Percentiles rank a stretch among this genome's conserved stretches.
Evolutionary conservation across 2,797 vertebrate species (phyloP).

Genomic region (Sebastes steindachneri): DNA sequence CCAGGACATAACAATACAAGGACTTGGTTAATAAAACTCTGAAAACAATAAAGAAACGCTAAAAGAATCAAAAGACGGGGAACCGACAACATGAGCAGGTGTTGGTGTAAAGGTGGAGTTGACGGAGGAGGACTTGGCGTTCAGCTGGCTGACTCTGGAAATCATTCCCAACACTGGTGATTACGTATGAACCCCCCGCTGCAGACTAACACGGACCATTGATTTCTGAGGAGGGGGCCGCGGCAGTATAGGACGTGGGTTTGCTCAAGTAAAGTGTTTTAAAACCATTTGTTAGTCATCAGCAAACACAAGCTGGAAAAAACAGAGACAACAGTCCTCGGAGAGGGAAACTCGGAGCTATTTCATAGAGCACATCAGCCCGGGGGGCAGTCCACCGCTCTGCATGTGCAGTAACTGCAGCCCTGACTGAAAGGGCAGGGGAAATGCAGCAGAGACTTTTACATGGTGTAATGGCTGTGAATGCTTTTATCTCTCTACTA

Average conservation of each 20-base stretch:
- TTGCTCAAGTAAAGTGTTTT: slow-evolving; percentile 57
- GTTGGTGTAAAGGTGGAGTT: slow-evolving; percentile 1
- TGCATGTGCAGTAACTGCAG: slow-evolving; percentile 31
- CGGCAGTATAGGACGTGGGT: slow-evolving; percentile 14
- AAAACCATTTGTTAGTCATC: slow-evolving; percentile 66
- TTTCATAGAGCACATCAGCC: slow-evolving; percentile 51
- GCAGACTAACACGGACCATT: slow-evolving; percentile 51
- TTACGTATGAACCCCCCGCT: slow-evolving; percentile 22
- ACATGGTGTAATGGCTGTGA: slow-evolving; percentile 55
- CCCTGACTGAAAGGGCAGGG: slow-evolving; percentile 45
- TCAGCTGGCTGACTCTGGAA: slow-evolving; percentile 27
- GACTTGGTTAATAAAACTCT: not conserved
- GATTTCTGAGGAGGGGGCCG: slow-evolving; percentile 18
- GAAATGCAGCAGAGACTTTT: slow-evolving; percentile 54
- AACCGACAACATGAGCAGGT: not conserved
- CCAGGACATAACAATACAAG: not conserved
- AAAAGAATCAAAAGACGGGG: not conserved
- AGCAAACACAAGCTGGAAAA: slow-evolving; percentile 29
- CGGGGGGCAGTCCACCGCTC: not conserved
- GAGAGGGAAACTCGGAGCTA: slow-evolving; percentile 39
- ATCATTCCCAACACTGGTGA: slow-evolving; percentile 24
- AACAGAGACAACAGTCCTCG: slow-evolving; percentile 2
- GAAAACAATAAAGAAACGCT: not conserved
- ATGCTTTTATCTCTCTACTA: slow-evolving; percentile 63
- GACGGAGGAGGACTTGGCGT: not conserved